phyloP scores from a whole-genome alignment of 2,797 vertebrate genomes.

The Hydrophis major region DNA sequence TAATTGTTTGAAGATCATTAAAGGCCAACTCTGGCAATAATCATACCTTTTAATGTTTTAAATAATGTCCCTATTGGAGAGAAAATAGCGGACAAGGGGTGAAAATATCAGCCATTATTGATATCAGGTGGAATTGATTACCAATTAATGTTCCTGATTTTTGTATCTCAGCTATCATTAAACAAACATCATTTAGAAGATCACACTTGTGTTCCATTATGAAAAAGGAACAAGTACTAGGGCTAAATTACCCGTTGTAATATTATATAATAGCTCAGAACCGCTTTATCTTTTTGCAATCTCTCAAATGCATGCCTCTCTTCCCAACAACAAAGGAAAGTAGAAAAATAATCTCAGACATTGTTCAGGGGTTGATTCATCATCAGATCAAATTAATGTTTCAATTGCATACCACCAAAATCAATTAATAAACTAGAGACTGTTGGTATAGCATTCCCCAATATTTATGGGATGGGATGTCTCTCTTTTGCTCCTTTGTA shows the following conservation, averaged over 20 bases:
- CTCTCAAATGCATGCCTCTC: background rate
- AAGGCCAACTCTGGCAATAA: conserved; percentile 8
- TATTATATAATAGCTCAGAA: background rate
- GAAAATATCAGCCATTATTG: background rate
- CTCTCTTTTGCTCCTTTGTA: background rate
- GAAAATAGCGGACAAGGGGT: background rate
- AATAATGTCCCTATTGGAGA: background rate
- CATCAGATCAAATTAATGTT: background rate
- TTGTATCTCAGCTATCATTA: background rate
- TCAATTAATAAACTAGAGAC: background rate
- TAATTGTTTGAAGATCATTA: conserved; percentile 24
- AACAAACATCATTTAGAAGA: background rate
- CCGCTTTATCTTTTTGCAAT: too few species aligned
- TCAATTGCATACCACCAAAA: background rate
- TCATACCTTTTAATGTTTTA: conserved; percentile 26
- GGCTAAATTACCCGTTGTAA: background rate
- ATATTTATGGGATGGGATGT: background rate
- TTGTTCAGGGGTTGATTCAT: background rate
- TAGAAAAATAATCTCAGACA: background rate
- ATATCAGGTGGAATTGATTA: background rate
- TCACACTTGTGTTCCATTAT: background rate
- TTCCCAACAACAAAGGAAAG: background rate
- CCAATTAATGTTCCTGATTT: background rate
- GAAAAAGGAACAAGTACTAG: background rate
- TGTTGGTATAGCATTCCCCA: too few species aligned